Base-by-base conservation (phyloP, 1,140 invertebrate genomes). In the Nasonia vitripennis region DNA sequence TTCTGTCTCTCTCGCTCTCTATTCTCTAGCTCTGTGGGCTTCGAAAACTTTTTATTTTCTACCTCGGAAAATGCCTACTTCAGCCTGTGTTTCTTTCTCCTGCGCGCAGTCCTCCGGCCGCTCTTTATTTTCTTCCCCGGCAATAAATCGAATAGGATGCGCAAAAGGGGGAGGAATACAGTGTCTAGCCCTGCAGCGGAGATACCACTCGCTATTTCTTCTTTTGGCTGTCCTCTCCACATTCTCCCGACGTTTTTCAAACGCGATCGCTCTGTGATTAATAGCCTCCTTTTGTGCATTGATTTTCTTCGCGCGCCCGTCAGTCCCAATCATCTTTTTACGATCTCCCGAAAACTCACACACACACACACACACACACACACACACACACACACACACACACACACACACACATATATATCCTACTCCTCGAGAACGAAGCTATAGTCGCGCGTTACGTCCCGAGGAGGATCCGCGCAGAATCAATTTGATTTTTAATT, bases 91-190 rank as follows among this genome's bases (percentile, higher is more conserved):
- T 83, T 78, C 82, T 78, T 78, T 77, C 68, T 62, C 71, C 7
- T 37, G 6, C 75, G 2, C 23, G 9, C 17, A 41, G 5, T n/a
- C 37, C 31, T 17, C 73, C 17, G 23, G 48, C 2, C 62, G 71
- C 75, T 55, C 75, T 84, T 83, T 83, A 83, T 83, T 83, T 71
- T 68, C 17, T 62, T 62, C 75, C 71, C 41, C 27, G 45, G 75
- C 67, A 78, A 71, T 84, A 84, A 84, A 78, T 84, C 83, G 82
- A 84, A 78, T 78, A 34, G 71, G 74, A 62, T 17, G 74, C 45
- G 74, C 45, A 82, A 81, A 81, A 14, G 71, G 73, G 55, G 9
- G 12, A 73, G 71, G 31, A 10, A 45, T 81, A 82, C 55, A 81
- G 41, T 27, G 0, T 23, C 55, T 31, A 70, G 27, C 37, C 48